These are phyloP conservation scores for Apotomis capreana DNA, from an alignment of 2,888 invertebrate genomes.

Conservation along the genomic window DNA sequence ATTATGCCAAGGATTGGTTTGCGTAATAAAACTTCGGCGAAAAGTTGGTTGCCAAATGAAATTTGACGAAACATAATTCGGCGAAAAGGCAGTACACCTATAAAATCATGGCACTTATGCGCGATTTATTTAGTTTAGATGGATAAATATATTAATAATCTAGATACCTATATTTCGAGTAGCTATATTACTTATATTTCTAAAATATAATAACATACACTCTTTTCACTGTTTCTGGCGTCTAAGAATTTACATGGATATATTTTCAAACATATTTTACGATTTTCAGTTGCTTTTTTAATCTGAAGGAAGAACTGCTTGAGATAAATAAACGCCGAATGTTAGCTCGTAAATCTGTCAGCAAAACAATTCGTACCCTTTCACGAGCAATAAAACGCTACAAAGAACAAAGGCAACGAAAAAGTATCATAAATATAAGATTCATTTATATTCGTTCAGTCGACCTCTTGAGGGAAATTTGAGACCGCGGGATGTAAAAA, in stretches of 20 bases:
- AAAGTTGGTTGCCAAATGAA: no score
- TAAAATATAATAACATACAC: no score
- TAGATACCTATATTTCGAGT: no score
- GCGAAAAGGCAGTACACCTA: no score
- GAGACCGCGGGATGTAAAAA: constrained; percentile 64
- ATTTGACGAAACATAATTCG: no score
- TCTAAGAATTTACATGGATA: background rate
- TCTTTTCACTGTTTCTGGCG: no score
- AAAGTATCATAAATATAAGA: constrained; percentile 83
- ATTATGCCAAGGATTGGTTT: no score
- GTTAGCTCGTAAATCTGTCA: constrained; percentile 82
- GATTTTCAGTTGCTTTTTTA: constrained; percentile 54
- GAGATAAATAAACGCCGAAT: constrained; percentile 79
- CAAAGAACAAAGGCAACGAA: constrained; percentile 76
- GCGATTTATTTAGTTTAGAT: no score
- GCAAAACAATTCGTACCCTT: constrained; percentile 82
- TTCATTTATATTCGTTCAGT: constrained; percentile 82
- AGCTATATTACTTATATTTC: no score
- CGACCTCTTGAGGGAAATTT: constrained; percentile 69
- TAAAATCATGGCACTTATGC: no score
- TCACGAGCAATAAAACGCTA: constrained; percentile 82
- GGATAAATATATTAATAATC: no score
- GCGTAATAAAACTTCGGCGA: no score
- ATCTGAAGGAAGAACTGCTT: constrained; percentile 64
- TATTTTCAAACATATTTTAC: background rate